phyloP scores from a whole-genome alignment of 2,113 vertebrate genomes.

The Otolemur garnettii region DNA sequence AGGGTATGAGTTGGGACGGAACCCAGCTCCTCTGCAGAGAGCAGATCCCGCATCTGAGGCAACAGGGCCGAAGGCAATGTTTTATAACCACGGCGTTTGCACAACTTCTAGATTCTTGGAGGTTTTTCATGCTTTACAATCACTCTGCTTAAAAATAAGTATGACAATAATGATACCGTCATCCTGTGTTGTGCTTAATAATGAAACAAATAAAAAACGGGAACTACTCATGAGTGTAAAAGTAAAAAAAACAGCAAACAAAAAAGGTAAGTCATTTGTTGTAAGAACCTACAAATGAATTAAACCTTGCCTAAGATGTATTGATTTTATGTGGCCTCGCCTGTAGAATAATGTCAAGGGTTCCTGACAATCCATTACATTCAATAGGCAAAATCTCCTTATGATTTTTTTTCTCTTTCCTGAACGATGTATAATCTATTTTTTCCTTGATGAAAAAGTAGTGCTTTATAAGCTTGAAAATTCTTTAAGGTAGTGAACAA shows the following conservation, averaged over 20 bases:
- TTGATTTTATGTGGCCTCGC: slow-evolving; percentile 89
- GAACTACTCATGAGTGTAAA: slow-evolving; percentile 83
- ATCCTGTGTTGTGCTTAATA: slow-evolving; percentile 79
- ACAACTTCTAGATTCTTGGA: background rate
- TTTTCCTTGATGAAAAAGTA: slow-evolving; percentile 78
- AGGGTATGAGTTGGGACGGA: background rate
- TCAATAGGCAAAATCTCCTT: slow-evolving; percentile 88
- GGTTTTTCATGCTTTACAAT: slow-evolving; percentile 15
- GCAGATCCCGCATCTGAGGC: background rate
- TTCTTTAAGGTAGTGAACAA: slow-evolving; percentile 76
- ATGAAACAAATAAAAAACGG: slow-evolving; percentile 80
- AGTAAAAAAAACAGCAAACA: slow-evolving; percentile 86
- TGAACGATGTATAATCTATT: slow-evolving; percentile 84
- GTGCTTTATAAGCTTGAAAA: slow-evolving; percentile 61
- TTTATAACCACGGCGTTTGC: background rate
- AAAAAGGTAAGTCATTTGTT: slow-evolving; percentile 89
- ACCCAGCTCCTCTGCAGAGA: background rate
- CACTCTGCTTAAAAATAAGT: slow-evolving; percentile 63
- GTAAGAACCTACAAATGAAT: slow-evolving; percentile 90
- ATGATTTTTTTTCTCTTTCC: slow-evolving; percentile 85
- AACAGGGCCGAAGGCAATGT: background rate
- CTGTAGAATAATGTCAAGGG: slow-evolving; percentile 90
- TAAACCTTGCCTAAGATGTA: slow-evolving; percentile 90
- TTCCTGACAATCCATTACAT: slow-evolving; percentile 88
- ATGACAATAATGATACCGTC: slow-evolving; percentile 68